phyloP scores from a whole-genome alignment of 2,797 vertebrate genomes.

The Danionella dracula region DNA sequence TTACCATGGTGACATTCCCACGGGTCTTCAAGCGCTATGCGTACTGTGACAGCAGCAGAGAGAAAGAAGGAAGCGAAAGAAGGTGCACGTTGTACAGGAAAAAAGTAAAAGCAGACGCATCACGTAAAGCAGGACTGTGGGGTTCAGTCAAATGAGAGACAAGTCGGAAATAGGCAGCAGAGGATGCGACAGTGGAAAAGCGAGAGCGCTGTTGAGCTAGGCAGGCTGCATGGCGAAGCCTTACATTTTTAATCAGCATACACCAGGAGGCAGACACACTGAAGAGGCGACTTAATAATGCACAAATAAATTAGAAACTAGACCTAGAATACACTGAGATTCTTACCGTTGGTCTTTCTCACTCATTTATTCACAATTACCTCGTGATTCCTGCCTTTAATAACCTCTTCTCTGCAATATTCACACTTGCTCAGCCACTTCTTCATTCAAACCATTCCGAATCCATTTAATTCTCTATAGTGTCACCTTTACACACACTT shows the following conservation, averaged over 20 bases:
- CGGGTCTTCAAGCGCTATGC: slow-evolving; percentile 52
- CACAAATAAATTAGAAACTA: slow-evolving; percentile 49
- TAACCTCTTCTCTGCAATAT: slow-evolving; percentile 6
- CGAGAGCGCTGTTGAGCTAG: slow-evolving; percentile 7
- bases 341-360: slow-evolving; percentile 16
- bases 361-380: slow-evolving; percentile 28
- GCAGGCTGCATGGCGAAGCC: slow-evolving; percentile 43
- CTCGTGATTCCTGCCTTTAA: slow-evolving; percentile 16
- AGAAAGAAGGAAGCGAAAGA: slow-evolving; percentile 31
- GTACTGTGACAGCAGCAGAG: slow-evolving; percentile 51
- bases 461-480: not conserved
- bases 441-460: not conserved
- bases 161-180: slow-evolving; percentile 13
- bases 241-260: slow-evolving; percentile 53
- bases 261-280: slow-evolving; percentile 47
- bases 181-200: slow-evolving; percentile 5
- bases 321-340: slow-evolving; percentile 40
- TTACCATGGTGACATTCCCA: slow-evolving; percentile 60
- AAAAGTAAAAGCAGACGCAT: slow-evolving; percentile 31
- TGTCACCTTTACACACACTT: slow-evolving; percentile 2
- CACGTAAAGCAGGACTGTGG: slow-evolving; percentile 17
- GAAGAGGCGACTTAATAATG: slow-evolving; percentile 54
- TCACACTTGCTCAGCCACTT: not conserved
- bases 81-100: slow-evolving; percentile 31
- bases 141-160: slow-evolving; percentile 25